phyloP scores from a whole-genome alignment of 1,140 invertebrate species.

The Euglossa dilemma region DNA sequence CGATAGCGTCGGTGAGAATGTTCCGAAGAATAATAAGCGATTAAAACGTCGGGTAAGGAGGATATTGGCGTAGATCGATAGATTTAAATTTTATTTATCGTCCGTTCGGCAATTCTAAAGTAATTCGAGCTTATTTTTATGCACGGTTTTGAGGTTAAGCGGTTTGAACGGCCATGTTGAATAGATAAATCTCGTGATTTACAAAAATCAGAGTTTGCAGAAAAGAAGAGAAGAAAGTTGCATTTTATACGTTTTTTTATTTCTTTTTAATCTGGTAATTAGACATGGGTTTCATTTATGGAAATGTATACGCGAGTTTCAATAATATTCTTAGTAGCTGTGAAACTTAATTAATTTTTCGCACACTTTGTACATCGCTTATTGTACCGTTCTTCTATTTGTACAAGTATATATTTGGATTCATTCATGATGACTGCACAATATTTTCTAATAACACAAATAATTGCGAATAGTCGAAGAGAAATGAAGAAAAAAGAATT shows the following conservation, averaged over 20 bases:
- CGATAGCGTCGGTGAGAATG: too few species aligned
- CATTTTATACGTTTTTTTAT: background rate
- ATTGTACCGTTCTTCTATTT: slow-evolving; percentile 63
- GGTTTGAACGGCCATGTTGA: too few species aligned
- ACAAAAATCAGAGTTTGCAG: too few species aligned
- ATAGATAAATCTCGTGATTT: too few species aligned
- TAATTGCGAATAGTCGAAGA: background rate
- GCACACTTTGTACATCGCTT: slow-evolving; percentile 36
- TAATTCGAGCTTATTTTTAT: too few species aligned
- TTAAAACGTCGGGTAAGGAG: too few species aligned
- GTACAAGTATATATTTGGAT: slow-evolving; percentile 44
- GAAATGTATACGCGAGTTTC: slow-evolving; percentile 32
- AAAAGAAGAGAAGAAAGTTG: background rate
- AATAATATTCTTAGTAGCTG: slow-evolving; percentile 18
- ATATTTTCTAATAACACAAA: slow-evolving; percentile 8
- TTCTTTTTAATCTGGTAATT: background rate
- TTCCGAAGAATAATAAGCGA: too few species aligned
- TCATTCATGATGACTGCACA: slow-evolving; percentile 20
- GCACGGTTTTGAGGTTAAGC: too few species aligned
- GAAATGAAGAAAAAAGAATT: background rate
- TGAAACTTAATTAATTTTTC: slow-evolving; percentile 4
- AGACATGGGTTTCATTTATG: background rate
- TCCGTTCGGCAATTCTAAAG: too few species aligned
- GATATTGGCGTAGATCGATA: too few species aligned
- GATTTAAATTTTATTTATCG: too few species aligned